Conservation (phyloP, 2,113 vertebrate species). For the Tinamus guttatus region DNA sequence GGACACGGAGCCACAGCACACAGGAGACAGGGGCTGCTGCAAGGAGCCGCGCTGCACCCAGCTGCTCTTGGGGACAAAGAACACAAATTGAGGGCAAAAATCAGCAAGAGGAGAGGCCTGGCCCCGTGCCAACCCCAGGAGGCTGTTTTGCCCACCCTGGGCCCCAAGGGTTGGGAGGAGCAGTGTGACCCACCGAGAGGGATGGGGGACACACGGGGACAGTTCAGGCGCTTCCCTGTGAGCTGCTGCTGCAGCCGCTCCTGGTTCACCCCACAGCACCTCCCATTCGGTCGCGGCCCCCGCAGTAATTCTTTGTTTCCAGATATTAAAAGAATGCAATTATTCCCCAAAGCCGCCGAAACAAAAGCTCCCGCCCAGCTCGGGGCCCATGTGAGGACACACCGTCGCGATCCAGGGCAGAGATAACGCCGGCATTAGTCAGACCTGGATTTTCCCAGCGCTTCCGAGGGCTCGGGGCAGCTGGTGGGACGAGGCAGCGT, state of each 20-base stretch:
- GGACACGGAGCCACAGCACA: rapidly evolving
- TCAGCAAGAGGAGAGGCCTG: background rate
- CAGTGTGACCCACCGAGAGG: rapidly evolving
- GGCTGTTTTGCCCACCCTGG: background rate
- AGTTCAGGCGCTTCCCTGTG: background rate
- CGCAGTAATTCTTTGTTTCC: background rate
- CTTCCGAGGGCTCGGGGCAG: constrained; percentile 8
- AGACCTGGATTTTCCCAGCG: constrained; percentile 49
- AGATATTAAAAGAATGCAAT: constrained; percentile 62
- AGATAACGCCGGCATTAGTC: constrained; percentile 56
- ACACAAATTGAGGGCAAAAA: background rate
- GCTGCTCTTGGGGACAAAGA: rapidly evolving
- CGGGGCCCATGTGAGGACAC: constrained; percentile 37
- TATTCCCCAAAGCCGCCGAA: constrained; percentile 48
- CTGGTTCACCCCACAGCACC: background rate
- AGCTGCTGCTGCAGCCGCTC: background rate
- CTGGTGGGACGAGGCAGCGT: background rate
- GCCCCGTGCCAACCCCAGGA: rapidly evolving
- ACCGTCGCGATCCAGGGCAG: background rate
- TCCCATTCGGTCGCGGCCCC: constrained; percentile 28
- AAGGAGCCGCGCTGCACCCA: rapidly evolving
- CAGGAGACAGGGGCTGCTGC: rapidly evolving
- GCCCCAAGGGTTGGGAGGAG: rapidly evolving
- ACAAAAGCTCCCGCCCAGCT: constrained; percentile 43
- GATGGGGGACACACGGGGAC: background rate